phyloP scores from a whole-genome alignment of 2,113 vertebrate genomes.

The Anoura caudifer region DNA sequence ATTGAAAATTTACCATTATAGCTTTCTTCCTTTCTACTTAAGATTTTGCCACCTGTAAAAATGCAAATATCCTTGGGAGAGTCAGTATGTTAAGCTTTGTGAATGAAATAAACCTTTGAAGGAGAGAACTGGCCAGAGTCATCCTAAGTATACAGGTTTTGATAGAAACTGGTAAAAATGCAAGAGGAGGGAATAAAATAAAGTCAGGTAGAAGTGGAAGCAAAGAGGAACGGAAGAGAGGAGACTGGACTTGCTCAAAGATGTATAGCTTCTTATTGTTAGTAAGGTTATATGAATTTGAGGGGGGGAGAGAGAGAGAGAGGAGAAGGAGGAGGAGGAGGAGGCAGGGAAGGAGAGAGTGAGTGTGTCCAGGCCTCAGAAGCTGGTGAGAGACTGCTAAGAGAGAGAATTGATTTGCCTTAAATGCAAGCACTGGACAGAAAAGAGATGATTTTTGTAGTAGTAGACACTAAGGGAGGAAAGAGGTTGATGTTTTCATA shows the following conservation, averaged over 20 bases:
- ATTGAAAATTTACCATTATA: not conserved
- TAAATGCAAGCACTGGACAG: not conserved
- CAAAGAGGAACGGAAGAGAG: not conserved
- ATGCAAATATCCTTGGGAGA: not conserved
- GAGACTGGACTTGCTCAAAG: not conserved
- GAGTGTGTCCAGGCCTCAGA: not conserved
- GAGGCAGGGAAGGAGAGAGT: not conserved
- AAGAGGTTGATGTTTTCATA: not conserved
- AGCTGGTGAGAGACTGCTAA: not conserved
- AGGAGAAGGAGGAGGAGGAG: not conserved
- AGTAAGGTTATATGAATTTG: not conserved
- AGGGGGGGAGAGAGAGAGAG: not conserved
- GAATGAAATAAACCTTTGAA: not conserved
- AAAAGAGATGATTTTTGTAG: not conserved
- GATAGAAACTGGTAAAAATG: not conserved
- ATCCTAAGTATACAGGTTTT: not conserved
- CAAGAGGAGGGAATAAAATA: not conserved
- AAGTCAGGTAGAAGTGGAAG: not conserved
- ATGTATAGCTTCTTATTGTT: not conserved
- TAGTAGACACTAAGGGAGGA: not conserved
- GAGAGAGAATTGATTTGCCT: not conserved
- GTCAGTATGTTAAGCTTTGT: not conserved
- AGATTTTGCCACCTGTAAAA: slow-evolving; percentile 22
- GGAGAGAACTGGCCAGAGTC: not conserved
- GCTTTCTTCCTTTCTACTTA: not conserved